Conservation (phyloP, 2,113 vertebrate genomes). For the Gymnarchus niloticus region DNA sequence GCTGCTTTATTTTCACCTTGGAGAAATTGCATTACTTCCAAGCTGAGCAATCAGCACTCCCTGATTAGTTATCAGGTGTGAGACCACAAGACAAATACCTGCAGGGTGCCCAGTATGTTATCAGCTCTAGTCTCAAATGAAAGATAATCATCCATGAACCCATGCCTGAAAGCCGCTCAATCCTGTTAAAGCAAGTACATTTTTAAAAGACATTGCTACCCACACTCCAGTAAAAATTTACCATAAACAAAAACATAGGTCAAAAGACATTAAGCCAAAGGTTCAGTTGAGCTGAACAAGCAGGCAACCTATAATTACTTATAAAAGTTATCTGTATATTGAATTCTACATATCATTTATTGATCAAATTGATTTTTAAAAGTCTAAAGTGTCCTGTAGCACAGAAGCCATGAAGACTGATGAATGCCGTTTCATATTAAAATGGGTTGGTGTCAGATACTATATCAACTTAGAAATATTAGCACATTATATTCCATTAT, state of each 20-base stretch:
- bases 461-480: no score
- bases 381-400: background rate
- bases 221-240: background rate
- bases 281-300: no score
- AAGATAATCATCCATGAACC: slow-evolving; percentile 50
- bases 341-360: background rate
- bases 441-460: background rate
- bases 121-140: slow-evolving; percentile 53
- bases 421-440: background rate
- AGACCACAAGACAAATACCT: slow-evolving; percentile 48
- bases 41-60: slow-evolving; percentile 49
- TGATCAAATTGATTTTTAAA: background rate
- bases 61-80: slow-evolving; percentile 69
- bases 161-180: slow-evolving; percentile 12
- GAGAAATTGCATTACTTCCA: slow-evolving; percentile 62
- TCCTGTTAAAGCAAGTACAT: background rate
- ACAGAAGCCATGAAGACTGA: background rate
- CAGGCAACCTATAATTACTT: slow-evolving; percentile 51
- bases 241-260: slow-evolving; percentile 28
- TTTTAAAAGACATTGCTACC: background rate
- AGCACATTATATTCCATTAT: background rate
- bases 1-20: slow-evolving; percentile 54
- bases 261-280: no score
- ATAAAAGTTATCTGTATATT: background rate
- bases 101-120: slow-evolving; percentile 58